Evolutionary conservation across 2,113 vertebrate genomes (phyloP).

Genomic region (Salminus brasiliensis): DNA sequence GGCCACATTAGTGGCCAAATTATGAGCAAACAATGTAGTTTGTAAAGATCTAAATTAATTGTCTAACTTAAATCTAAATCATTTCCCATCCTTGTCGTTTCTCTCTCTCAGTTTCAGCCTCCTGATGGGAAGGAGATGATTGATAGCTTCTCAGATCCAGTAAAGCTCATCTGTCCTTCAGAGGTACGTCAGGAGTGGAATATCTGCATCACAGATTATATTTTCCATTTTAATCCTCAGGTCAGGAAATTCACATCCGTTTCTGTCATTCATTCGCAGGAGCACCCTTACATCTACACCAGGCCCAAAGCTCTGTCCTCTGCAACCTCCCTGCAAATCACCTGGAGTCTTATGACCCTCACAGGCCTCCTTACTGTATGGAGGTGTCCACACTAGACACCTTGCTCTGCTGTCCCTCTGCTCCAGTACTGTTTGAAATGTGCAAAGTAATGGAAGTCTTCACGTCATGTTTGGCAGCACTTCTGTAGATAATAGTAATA

Average conservation of each 20-base stretch:
- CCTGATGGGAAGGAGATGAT: conserved; percentile 58
- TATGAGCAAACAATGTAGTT: too few relatives aligned
- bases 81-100: neutral
- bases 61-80: too few relatives aligned
- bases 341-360: conserved; percentile 19
- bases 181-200: conserved; percentile 50
- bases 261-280: conserved; percentile 33
- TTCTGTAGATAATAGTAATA: too few relatives aligned
- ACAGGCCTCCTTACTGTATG: neutral
- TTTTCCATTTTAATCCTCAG: neutral
- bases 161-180: conserved; percentile 64
- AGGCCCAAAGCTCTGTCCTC: conserved; percentile 9
- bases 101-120: conserved; percentile 64
- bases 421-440: neutral
- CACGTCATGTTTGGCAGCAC: too few relatives aligned
- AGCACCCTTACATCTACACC: conserved; percentile 64
- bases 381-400: neutral
- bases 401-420: neutral
- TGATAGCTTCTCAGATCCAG: conserved; percentile 54
- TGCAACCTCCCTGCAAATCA: neutral
- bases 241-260: neutral
- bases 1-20: too few relatives aligned
- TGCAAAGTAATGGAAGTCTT: too few relatives aligned
- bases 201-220: neutral
- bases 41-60: too few relatives aligned